phyloP scores from a whole-genome alignment of 1,140 invertebrate species.

The Tetraneura akinire region DNA sequence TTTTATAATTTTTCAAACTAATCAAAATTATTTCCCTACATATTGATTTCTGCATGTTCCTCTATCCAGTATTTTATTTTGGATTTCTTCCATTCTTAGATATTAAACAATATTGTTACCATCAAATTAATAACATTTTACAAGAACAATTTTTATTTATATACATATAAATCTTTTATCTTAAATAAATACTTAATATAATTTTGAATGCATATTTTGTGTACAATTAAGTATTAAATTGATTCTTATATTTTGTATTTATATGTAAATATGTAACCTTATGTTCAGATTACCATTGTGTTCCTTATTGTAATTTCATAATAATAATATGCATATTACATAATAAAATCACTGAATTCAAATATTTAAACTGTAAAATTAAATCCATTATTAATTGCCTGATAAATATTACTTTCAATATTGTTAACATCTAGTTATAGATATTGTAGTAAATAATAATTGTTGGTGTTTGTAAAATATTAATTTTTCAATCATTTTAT shows the following conservation, averaged over 20 bases:
- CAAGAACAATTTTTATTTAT: neutral
- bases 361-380: no score
- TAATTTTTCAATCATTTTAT: neutral
- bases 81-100: neutral
- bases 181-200: no score
- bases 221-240: no score
- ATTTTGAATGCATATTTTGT: no score
- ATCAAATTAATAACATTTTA: neutral
- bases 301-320: slow-evolving; percentile 10
- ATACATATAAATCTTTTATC: no score
- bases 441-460: neutral
- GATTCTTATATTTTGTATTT: no score
- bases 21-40: neutral
- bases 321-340: neutral
- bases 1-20: neutral
- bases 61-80: neutral
- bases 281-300: neutral
- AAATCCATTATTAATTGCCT: no score
- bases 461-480: neutral
- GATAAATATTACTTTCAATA: no score
- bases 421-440: neutral
- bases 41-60: neutral
- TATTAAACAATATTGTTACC: slow-evolving; percentile 3
- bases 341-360: no score
- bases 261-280: no score